Base-by-base conservation (phyloP, 2,797 vertebrate species). In the Callimico goeldii region DNA sequence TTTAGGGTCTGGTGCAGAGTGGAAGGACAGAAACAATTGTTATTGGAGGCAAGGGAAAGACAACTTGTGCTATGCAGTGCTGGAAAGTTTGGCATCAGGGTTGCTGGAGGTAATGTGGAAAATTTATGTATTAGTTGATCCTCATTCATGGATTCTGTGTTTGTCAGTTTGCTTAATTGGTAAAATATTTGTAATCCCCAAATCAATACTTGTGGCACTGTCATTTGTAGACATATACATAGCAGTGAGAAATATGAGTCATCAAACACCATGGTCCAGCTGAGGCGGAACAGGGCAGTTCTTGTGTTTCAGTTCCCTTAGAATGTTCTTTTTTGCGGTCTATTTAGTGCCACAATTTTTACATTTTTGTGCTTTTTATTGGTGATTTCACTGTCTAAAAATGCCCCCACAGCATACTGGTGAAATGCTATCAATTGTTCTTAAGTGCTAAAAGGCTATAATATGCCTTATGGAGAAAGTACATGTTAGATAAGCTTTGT, bases 181-280 rank as follows among this genome's bases (percentile, higher is more conserved):
- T 33, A 76, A 57, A 33, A 41, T 43, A 15, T 24, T 19, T 88
- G 20, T 88, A 58, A 33, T 26, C 5, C 72, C 13, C 30, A 43
- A n/a, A n/a, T 76, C 39, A 24, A 11, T 76, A n/a, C 30, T n/a
- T 13, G 13, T 48, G 28, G 30, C 41, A 19, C 19, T 64, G 17
- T 58, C 28, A 50, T 81, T 43, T 52, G 17, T 43, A 61, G 75
- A 36, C 39, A 30, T 50, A 4, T 36, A 15, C 39, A 15, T 77
- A 67, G 26, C 48, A 83, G 48, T 82, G 26, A 77, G 52, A 89
- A n/a, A 48, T 89, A 46, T 50, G 33, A 82, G 26, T 88, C 79
- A 46, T 4, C n/a, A 5, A 61, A 33, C 7, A 30, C 33, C 5
- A 36, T 1, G 3, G 12, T 70, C 26, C 50, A 50, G 1, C 2